Evolutionary conservation across 2,113 vertebrate species (phyloP), one percentile per base, ranked within the genome.

Genomic region (Miniopterus natalensis): DNA sequence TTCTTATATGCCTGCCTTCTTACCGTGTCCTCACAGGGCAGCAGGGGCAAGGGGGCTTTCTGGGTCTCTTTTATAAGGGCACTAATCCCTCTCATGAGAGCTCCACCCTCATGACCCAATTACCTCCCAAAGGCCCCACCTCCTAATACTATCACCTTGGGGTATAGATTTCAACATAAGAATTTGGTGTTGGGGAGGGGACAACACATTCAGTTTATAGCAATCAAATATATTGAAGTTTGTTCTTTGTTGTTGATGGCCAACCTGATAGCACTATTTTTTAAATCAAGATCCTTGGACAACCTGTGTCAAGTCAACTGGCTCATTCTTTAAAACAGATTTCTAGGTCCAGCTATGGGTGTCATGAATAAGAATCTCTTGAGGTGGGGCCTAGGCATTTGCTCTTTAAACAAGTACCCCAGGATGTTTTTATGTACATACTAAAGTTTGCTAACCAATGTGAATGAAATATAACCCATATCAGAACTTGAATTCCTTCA

Each of bases 401-500:
- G n/a, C 40, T 68, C 88, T 83, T 66, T 88, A 15, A 86, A 79
- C 29, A 81, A 92, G 40, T 14, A 88, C 14, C 36, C 40, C 51
- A 74, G 55, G 73, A 93, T 92, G 49, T 85, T 17, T 92, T 88
- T 49, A 70, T 40, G 49, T 63, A 71, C 57, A 83, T 45, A 78
- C 17, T 66, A 63, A 83, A 96, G 49, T 25, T 53, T 51, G 61
- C 71, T n/a, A 73, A 55, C 31, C 23, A 49, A 51, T 55, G 6
- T 59, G 90, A 94, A 88, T 8, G 11, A 90, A 90, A 78, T 65
- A 68, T 11, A 36, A 55, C 21, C 49, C 27, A 23, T 66, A 70
- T 53, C 53, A 36, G 55, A 83, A 83, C 45, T 85, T 63, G n/a
- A 65, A 75, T 90, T 91, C 78, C 84, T 86, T 88, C 78, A 40